These are phyloP conservation scores for Tetragnatha montana DNA, from an alignment of 2,888 invertebrate genomes.

Conservation along the genomic window DNA sequence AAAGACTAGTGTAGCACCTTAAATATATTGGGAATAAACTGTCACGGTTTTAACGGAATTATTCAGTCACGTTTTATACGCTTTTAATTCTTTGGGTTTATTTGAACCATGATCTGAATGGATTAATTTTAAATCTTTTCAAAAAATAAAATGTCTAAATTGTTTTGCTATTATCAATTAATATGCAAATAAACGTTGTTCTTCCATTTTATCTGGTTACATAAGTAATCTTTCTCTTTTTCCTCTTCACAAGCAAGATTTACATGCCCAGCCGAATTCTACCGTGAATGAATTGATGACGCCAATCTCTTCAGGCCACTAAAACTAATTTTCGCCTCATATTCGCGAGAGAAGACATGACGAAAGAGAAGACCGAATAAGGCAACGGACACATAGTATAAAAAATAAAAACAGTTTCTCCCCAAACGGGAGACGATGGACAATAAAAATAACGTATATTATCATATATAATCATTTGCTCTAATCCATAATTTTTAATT, in stretches of 20 bases:
- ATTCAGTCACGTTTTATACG: no score
- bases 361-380: constrained; percentile 56
- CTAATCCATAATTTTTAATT: constrained; percentile 31
- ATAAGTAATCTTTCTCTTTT: background rate
- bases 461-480: constrained; percentile 20
- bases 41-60: no score
- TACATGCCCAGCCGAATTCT: no score
- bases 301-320: constrained; percentile 10
- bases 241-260: background rate
- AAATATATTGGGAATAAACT: no score
- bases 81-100: no score
- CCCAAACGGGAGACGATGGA: constrained; percentile 20
- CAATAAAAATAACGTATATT: constrained; percentile 62
- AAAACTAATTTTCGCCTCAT: constrained; percentile 46
- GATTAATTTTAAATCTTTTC: no score
- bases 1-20: no score
- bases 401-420: constrained; percentile 59
- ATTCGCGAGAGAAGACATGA: constrained; percentile 48
- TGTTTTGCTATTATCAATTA: no score
- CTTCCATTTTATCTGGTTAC: no score
- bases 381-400: constrained; percentile 69
- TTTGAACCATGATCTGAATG: no score
- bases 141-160: no score
- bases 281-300: background rate
- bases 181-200: no score